These are phyloP conservation scores for Xanthostigma xanthostigma DNA, from an alignment of 2,888 invertebrate genomes.

Conservation along the genomic window DNA sequence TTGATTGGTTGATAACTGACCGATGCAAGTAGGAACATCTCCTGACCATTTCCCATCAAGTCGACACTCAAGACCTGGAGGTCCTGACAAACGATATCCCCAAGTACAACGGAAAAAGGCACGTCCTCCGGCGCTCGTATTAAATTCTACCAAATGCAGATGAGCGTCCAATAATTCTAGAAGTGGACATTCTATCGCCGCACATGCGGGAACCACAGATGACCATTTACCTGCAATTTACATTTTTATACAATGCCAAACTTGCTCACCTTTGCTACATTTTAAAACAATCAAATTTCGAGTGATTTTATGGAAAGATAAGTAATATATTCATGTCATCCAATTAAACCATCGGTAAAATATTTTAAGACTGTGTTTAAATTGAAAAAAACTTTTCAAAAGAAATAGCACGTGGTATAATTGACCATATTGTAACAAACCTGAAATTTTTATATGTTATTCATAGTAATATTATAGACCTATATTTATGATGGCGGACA, in stretches of 20 bases:
- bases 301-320: no score
- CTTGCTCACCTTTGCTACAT: background rate
- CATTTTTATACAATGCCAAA: conserved; percentile 3
- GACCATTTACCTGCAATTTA: conserved; percentile 57
- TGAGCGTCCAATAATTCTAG: conserved; percentile 53
- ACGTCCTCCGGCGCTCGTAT: conserved; percentile 65
- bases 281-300: background rate
- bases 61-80: conserved; percentile 66
- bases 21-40: conserved; percentile 56
- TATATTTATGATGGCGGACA: no score
- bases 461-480: no score
- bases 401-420: no score
- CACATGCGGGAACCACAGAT: conserved; percentile 53
- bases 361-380: no score
- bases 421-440: no score
- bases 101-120: conserved; percentile 72
- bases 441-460: no score
- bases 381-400: no score
- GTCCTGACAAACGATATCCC: conserved; percentile 65
- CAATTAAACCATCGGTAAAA: no score
- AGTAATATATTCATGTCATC: no score
- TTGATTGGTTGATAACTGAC: conserved; percentile 32
- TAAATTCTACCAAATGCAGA: conserved; percentile 60
- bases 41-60: conserved; percentile 69
- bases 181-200: conserved; percentile 62